phyloP scores from a whole-genome alignment of 1,140 invertebrate species.

The Philopotamus ludificatus region DNA sequence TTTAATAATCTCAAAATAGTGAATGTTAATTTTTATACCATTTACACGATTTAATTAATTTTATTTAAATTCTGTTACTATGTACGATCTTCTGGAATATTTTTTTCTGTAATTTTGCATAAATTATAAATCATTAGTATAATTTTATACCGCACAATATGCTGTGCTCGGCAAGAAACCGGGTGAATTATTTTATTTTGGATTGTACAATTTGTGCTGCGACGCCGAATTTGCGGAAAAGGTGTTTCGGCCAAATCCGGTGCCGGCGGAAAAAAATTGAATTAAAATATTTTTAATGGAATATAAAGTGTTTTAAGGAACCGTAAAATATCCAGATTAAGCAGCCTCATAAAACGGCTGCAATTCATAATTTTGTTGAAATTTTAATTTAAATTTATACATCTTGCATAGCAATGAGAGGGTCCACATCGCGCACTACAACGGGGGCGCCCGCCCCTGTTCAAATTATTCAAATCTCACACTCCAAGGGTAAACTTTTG shows the following conservation, averaged over 20 bases:
- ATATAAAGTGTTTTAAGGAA: slow-evolving; percentile 32
- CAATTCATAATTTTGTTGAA: slow-evolving; percentile 31
- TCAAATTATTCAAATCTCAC: slow-evolving; percentile 31
- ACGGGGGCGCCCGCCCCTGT: background rate
- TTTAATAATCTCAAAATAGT: too few species aligned
- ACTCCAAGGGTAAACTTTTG: slow-evolving; percentile 1
- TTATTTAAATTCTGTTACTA: too few species aligned
- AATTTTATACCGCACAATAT: too few species aligned
- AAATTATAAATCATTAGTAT: too few species aligned
- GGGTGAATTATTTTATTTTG: too few species aligned
- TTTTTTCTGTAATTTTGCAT: background rate
- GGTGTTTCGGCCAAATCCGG: background rate
- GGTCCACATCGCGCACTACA: slow-evolving; percentile 18
- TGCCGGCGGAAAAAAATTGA: background rate
- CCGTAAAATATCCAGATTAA: slow-evolving; percentile 27
- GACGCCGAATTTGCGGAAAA: background rate
- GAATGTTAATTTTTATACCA: too few species aligned
- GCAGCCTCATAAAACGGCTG: slow-evolving; percentile 17
- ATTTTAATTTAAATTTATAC: slow-evolving; percentile 36
- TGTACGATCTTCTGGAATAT: too few species aligned
- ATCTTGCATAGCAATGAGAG: slow-evolving; percentile 33
- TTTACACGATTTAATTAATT: too few species aligned
- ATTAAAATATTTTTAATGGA: slow-evolving; percentile 29
- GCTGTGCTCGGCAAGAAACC: too few species aligned
- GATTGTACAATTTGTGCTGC: too few species aligned